phyloP scores from a whole-genome alignment of 2,797 vertebrate genomes.

The Myotis pilosus region DNA sequence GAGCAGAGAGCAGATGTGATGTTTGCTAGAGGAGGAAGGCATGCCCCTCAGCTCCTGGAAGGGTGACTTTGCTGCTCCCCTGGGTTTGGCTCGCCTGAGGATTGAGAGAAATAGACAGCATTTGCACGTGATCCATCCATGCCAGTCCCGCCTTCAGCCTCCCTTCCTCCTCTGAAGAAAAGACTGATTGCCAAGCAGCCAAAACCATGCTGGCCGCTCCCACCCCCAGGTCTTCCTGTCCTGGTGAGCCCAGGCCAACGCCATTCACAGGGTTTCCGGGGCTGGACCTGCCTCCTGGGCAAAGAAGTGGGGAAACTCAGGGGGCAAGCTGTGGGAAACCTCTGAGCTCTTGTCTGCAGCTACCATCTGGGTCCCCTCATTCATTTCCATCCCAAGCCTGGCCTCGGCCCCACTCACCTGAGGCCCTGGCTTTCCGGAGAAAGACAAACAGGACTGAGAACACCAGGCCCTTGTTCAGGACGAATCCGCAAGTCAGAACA shows the following conservation, averaged over 20 bases:
- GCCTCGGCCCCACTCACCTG: not conserved
- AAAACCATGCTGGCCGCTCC: not conserved
- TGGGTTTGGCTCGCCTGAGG: not conserved
- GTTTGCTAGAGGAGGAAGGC: not conserved
- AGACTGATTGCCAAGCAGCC: not conserved
- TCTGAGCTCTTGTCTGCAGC: not conserved
- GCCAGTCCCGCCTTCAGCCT: not conserved
- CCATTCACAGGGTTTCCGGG: not conserved
- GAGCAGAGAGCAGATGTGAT: not conserved
- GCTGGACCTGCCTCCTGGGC: not conserved
- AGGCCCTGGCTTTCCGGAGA: not conserved
- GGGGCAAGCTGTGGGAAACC: not conserved
- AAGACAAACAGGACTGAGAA: not conserved
- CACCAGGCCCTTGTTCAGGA: conserved; percentile 6
- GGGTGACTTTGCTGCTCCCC: not conserved
- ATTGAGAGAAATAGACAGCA: not conserved
- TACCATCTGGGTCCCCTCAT: not conserved
- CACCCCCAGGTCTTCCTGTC: not conserved
- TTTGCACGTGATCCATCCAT: not conserved
- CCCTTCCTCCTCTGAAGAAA: not conserved
- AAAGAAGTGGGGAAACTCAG: not conserved
- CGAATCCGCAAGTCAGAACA: not conserved
- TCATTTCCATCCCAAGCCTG: not conserved
- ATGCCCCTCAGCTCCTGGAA: not conserved
- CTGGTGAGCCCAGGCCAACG: not conserved